A percentile compares a stretch with the other conserved stretches of the same genome.
phyloP scores from a whole-genome alignment of 2,888 invertebrate species.

The Heliconius charithonia region DNA sequence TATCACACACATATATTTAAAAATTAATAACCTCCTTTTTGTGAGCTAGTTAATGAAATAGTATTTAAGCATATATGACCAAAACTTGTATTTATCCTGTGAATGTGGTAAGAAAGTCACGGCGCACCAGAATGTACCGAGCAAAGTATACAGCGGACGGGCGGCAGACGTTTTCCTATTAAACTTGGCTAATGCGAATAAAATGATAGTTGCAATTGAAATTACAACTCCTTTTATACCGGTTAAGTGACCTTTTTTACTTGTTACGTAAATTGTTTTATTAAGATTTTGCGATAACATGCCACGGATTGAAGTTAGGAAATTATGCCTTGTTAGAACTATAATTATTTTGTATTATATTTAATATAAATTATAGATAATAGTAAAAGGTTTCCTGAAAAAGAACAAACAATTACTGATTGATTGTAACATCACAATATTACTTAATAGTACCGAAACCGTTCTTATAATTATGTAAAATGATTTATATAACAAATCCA shows the following conservation, averaged over 20 bases:
- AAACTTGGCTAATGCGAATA: slow-evolving; percentile 70
- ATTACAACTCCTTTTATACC: slow-evolving; percentile 66
- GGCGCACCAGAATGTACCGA: slow-evolving; percentile 17
- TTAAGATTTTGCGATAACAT: slow-evolving; percentile 46
- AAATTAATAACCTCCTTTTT: no score
- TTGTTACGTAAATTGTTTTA: slow-evolving; percentile 51
- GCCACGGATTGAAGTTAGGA: slow-evolving; percentile 12
- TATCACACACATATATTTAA: no score
- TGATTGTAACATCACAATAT: background rate
- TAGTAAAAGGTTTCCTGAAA: background rate
- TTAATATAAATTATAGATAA: background rate
- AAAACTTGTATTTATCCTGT: no score
- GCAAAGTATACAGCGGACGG: slow-evolving; percentile 33
- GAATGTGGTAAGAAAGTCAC: slow-evolving; percentile 2
- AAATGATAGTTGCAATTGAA: slow-evolving; percentile 70
- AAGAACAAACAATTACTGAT: background rate
- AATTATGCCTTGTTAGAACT: background rate
- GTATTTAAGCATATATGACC: no score
- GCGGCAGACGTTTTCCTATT: slow-evolving; percentile 64
- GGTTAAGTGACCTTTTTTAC: slow-evolving; percentile 63
- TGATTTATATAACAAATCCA: no score
- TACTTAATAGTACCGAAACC: background rate
- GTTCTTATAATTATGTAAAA: no score
- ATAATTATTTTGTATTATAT: background rate
- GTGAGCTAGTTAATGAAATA: no score